phyloP scores from a whole-genome alignment of 2,797 vertebrate genomes.

The Phoeniculus purpureus region DNA sequence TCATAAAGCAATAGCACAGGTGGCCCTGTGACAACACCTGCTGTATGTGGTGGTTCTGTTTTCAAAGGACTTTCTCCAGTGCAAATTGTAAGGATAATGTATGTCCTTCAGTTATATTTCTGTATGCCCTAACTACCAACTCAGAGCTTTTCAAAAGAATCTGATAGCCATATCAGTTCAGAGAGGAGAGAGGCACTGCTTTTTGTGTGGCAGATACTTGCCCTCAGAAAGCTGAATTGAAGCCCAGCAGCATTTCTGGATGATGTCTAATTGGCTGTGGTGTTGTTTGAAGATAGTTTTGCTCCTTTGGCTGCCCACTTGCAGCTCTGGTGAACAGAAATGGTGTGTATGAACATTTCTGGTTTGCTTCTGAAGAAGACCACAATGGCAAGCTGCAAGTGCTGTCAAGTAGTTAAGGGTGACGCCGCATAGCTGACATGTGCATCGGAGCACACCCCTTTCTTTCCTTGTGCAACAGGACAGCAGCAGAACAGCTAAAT shows the following conservation, averaged over 20 bases:
- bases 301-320: neutral
- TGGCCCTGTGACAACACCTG: neutral
- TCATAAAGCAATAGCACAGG: neutral
- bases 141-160: neutral
- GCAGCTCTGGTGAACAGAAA: neutral
- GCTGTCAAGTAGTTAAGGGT: neutral
- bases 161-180: rapidly evolving
- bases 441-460: neutral
- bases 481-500: neutral
- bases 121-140: neutral
- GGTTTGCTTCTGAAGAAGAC: neutral
- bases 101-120: neutral
- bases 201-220: neutral
- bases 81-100: neutral
- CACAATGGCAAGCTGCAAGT: neutral
- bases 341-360: neutral
- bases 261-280: neutral
- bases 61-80: neutral
- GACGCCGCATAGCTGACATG: rapidly evolving
- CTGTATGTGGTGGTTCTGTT: neutral
- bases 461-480: neutral
- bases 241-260: neutral
- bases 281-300: neutral
- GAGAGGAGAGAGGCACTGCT: neutral
- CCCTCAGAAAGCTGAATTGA: neutral